Conservation (phyloP, 2,113 vertebrate species). For the Serinus canaria region DNA sequence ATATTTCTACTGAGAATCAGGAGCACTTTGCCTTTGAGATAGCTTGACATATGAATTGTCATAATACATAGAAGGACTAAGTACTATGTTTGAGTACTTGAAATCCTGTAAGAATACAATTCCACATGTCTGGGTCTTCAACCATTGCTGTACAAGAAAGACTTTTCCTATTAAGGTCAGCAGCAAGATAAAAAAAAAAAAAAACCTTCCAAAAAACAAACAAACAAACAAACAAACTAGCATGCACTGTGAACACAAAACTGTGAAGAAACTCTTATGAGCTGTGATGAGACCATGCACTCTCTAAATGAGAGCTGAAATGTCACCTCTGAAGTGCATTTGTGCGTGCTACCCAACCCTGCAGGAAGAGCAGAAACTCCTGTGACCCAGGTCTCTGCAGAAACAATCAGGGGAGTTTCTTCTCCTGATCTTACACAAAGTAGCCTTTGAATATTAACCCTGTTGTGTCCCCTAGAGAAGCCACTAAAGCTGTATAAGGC, state of each 20-base stretch:
- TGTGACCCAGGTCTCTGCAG: not conserved
- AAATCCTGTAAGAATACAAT: not conserved
- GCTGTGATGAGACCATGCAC: not conserved
- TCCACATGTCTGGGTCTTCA: not conserved
- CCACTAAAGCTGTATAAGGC: not conserved
- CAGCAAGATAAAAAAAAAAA: not conserved
- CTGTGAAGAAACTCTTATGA: not conserved
- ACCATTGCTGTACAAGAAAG: not conserved
- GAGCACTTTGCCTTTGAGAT: not conserved
- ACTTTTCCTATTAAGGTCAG: not conserved
- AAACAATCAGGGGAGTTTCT: not conserved
- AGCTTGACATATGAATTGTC: not conserved
- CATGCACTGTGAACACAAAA: not conserved
- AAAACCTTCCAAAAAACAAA: not conserved
- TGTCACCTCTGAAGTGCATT: not conserved
- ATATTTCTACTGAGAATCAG: not conserved
- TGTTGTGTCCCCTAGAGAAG: not conserved
- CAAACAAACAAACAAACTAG: not conserved
- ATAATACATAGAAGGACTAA: not conserved
- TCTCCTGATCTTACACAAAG: not conserved
- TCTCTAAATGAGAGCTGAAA: not conserved
- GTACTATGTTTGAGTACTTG: not conserved
- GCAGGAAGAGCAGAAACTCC: not conserved
- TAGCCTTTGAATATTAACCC: not conserved
- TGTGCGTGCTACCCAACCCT: not conserved